These are phyloP conservation scores for Sorex maritimensis DNA, from an alignment of 2,797 vertebrate genomes.

Conservation along the genomic window DNA sequence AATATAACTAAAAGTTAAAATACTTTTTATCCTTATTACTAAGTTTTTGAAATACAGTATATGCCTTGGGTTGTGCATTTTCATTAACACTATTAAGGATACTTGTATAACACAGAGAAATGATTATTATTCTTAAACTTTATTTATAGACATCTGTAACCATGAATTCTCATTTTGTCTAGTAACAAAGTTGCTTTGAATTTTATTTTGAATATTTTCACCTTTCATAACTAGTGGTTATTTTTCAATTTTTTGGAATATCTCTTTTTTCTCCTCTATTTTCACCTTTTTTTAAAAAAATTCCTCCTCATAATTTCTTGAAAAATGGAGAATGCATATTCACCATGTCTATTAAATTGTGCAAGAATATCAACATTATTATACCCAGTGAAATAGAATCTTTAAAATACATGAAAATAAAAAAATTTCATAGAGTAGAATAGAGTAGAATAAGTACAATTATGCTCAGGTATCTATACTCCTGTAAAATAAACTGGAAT, in stretches of 20 bases:
- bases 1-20: no score
- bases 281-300: background rate
- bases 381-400: background rate
- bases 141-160: conserved; percentile 2
- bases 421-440: background rate
- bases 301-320: background rate
- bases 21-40: background rate
- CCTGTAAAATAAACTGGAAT: no score
- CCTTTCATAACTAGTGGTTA: background rate
- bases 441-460: no score
- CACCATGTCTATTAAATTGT: no score
- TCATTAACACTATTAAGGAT: background rate
- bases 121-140: background rate
- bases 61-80: background rate
- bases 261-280: background rate
- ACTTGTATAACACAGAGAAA: background rate
- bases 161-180: background rate
- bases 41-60: background rate
- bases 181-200: background rate
- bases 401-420: background rate
- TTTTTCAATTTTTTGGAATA: background rate
- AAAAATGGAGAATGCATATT: background rate
- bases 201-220: background rate
- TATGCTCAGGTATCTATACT: no score
- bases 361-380: no score